These are phyloP conservation scores for Mystacides longicornis DNA, from an alignment of 2,888 invertebrate genomes.

Conservation along the genomic window DNA sequence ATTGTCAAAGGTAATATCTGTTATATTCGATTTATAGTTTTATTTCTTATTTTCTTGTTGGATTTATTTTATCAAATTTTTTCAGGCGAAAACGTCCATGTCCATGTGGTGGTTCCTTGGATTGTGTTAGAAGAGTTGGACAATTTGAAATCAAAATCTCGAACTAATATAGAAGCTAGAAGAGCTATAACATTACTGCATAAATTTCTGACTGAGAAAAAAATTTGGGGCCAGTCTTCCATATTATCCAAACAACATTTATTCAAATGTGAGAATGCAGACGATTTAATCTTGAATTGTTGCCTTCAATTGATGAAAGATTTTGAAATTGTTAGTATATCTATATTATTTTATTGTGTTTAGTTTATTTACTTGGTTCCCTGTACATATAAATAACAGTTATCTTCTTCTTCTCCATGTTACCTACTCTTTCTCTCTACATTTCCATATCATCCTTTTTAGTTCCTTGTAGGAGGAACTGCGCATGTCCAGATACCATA, in stretches of 20 bases:
- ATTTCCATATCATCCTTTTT: no score
- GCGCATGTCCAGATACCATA: no score
- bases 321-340: constrained; percentile 46
- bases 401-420: no score
- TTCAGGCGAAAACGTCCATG: not conserved
- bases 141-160: constrained; percentile 43
- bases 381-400: not conserved
- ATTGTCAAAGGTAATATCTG: constrained; percentile 2
- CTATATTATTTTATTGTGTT: not conserved
- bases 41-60: not conserved
- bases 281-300: constrained; percentile 54
- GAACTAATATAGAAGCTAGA: constrained; percentile 38
- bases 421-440: no score
- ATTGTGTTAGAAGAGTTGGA: constrained; percentile 54
- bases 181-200: constrained; percentile 49
- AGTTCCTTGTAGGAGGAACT: no score
- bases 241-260: constrained; percentile 49
- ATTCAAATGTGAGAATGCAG: constrained; percentile 47
- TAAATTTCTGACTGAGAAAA: constrained; percentile 40
- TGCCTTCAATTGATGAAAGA: constrained; percentile 48
- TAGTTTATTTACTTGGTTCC: not conserved
- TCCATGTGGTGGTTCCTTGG: constrained; percentile 49
- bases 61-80: not conserved
- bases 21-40: not conserved
- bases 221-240: constrained; percentile 49